phyloP scores from a whole-genome alignment of 2,797 vertebrate genomes.

The Pseudochirops cupreus region DNA sequence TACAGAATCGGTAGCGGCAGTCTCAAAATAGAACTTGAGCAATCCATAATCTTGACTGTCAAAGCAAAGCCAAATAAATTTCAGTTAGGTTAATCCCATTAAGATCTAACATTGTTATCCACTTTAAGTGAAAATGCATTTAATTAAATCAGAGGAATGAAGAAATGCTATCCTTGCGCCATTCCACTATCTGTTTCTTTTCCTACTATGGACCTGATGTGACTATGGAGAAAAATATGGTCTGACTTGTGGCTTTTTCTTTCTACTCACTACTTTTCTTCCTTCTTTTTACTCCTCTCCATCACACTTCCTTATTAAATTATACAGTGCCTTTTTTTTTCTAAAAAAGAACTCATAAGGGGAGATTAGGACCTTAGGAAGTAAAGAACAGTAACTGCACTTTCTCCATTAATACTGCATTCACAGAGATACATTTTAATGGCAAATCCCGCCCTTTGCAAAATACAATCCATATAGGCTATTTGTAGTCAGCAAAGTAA shows the following conservation, averaged over 20 bases:
- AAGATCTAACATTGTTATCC: conserved; percentile 65
- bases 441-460: background rate
- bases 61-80: conserved; percentile 58
- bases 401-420: background rate
- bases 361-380: background rate
- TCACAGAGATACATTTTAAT: background rate
- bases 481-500: background rate
- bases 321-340: background rate
- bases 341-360: background rate
- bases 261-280: background rate
- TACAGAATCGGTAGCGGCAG: conserved; percentile 26
- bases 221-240: conserved; percentile 6
- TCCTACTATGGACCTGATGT: conserved; percentile 16
- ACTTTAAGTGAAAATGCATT: conserved; percentile 70
- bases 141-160: conserved; percentile 61
- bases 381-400: background rate
- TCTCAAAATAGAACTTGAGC: conserved; percentile 30
- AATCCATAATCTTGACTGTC: conserved; percentile 69
- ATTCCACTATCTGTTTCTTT: conserved; percentile 53
- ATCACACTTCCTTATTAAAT: conserved; percentile 25
- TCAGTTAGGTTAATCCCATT: conserved; percentile 75
- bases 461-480: background rate
- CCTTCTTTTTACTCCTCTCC: conserved; percentile 28
- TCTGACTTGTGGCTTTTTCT: conserved; percentile 21
- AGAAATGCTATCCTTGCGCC: conserved; percentile 16